These are phyloP conservation scores for Dromas ardeola DNA, from an alignment of 2,113 vertebrate species.

Conservation along the genomic window DNA sequence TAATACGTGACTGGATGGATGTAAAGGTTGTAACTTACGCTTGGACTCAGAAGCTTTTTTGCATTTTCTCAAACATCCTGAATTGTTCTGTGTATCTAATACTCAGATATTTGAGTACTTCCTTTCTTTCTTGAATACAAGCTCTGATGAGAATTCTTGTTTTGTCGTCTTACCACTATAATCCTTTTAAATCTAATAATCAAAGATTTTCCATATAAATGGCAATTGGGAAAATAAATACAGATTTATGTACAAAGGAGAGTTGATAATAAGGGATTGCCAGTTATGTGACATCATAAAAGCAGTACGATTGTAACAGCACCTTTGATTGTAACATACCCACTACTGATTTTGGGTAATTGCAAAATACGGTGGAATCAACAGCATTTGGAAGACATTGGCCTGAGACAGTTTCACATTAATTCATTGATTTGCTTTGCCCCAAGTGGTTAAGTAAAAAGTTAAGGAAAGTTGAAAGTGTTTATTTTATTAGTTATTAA, in stretches of 20 bases:
- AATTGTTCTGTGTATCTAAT: not conserved
- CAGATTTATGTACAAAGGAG: not conserved
- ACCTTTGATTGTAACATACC: not conserved
- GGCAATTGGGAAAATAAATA: not conserved
- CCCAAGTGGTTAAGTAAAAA: not conserved
- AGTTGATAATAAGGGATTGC: not conserved
- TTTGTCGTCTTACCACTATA: not conserved
- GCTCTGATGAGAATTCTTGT: not conserved
- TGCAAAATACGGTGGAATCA: not conserved
- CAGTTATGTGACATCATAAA: not conserved
- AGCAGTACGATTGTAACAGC: not conserved
- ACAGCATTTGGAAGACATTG: not conserved
- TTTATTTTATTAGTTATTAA: not conserved
- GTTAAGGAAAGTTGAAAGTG: not conserved
- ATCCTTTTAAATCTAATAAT: not conserved
- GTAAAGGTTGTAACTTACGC: not conserved
- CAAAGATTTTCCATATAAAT: not conserved
- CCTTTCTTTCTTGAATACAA: not conserved
- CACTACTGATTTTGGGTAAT: not conserved
- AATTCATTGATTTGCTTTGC: not conserved
- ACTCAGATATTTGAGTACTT: not conserved
- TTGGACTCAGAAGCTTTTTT: not conserved
- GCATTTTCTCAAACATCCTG: not conserved
- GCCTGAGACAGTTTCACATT: not conserved
- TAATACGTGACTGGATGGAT: not conserved